Evolutionary conservation across 2,888 invertebrate genomes (phyloP), one percentile per base, ranked within the genome.

Genomic region (Leptinotarsa rubiginosa): DNA sequence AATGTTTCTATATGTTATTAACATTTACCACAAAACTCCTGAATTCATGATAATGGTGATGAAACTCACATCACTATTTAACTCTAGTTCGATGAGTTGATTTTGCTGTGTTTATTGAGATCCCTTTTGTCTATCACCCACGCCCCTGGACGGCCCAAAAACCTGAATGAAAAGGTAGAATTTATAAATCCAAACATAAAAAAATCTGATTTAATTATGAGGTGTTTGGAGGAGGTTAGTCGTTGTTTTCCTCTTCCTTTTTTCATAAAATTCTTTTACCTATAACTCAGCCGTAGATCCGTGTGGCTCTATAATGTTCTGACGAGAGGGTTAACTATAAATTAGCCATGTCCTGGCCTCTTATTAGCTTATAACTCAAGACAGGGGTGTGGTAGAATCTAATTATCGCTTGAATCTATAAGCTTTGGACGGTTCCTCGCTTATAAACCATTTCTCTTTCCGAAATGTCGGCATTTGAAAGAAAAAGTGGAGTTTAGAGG

Each of bases 281-380:
- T 81, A 79, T 79, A 79, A 81, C 71, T 72, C 77, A 75, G 76
- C 76, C 75, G 76, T 75, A 73, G 77, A 75, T 78, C 72, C 70
- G 74, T 70, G 75, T 69, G 75, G 54, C 77, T 81, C 79, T 81
- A 78, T 80, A 82, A 82, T 80, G 83, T 82, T 81, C 81, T 80
- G 81, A 81, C 83, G 83, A 83, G 77, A 81, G 86, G 86, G 85
- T 85, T 85, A 83, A 85, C 87, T 86, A 87, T 87, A 87, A 87
- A 87, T 87, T 87, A 86, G 83, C 83, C 86, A 84, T 85, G 86
- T 85, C 85, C 81, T 83, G 84, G 86, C 85, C 84, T 86, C 87
- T 86, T 87, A 87, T 87, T 87, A 87, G 87, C 86, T 86, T 87
- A 86, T 87, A 86, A 87, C 87, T 87, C 86, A 87, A 86, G 87